These are phyloP conservation scores for Maniola hyperantus DNA, from an alignment of 2,888 invertebrate genomes.

Conservation along the genomic window DNA sequence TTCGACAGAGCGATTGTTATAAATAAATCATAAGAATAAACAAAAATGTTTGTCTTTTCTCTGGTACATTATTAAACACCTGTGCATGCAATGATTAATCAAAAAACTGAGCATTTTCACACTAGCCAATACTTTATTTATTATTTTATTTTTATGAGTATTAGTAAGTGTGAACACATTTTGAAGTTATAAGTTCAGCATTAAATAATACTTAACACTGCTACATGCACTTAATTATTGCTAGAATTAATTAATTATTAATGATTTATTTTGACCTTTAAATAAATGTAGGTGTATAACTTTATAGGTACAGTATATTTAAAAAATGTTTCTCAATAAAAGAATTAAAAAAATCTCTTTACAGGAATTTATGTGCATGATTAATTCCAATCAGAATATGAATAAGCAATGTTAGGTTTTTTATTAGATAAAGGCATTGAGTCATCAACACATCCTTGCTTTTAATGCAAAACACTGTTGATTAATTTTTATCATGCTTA, in stretches of 20 bases:
- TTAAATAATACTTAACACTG: not conserved
- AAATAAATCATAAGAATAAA: not conserved
- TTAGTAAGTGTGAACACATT: not conserved
- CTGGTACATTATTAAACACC: conserved; percentile 1
- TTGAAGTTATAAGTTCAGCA: not conserved
- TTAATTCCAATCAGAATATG: not conserved
- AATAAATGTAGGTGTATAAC: not conserved
- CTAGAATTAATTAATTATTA: not conserved
- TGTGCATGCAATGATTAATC: not conserved
- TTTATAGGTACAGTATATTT: too few species aligned
- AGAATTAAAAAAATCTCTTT: not conserved
- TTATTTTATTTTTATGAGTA: not conserved
- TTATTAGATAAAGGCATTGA: conserved; percentile 8
- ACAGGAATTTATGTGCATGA: not conserved
- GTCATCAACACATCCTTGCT: conserved; percentile 1
- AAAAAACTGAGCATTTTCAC: not conserved
- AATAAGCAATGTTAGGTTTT: conserved; percentile 11
- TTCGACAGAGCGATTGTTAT: not conserved
- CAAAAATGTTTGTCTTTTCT: not conserved
- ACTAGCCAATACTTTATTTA: not conserved
- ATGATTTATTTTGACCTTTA: not conserved
- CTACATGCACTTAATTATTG: not conserved
- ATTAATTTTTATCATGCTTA: conserved; percentile 2
- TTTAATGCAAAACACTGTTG: conserved; percentile 1
- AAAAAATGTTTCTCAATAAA: not conserved